Base-by-base conservation (phyloP, 2,888 invertebrate species). In the Cataglyphis rosenhaueri region DNA sequence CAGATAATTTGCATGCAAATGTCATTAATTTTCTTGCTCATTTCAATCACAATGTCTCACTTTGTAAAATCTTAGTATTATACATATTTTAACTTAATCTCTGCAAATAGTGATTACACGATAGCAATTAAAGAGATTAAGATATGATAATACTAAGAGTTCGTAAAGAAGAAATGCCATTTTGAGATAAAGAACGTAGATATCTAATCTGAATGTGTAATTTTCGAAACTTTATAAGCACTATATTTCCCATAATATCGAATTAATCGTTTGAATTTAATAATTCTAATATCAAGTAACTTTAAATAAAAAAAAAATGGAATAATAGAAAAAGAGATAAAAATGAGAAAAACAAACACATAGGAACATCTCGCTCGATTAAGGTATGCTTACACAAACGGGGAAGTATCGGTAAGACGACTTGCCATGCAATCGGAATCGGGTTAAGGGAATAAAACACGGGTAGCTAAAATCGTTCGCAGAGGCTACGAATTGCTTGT, bases 401-500 rank as follows among this genome's bases (percentile, higher is more conserved):
- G 0, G 15, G 18, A 64, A 5, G 0, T 5, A 38, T 38, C 5
- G 21, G 35, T 32, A 61, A 38, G 18, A 15, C n/a, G 9, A 66
- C 8, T 25, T 12, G 9, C 18, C 18, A 38, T 79, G 44, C 71
- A 59, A 59, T 79, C 25, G 18, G 18, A 12, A 35, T 79, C 44
- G 10, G 59, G 32, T 70, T 78, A 68, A 38, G 8, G 35, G 52
- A 75, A 76, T 57, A 76, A 57, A 76, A 38, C 55, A 41, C 3
- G 15, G 12, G 5, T 9, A 29, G 29, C 29, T 29, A 29, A 0
- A n/a, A 66, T 8, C 9, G 38, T 9, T 25, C 25, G 25, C 21
- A 38, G 41, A 73, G 44, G 32, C 62, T 32, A 52, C 66, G 52
- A 79, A 38, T 86, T 74, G 57, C 52, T 35, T 35, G 81, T 21